Evolutionary conservation across 2,113 vertebrate species (phyloP).

Genomic region (Oplegnathus fasciatus): DNA sequence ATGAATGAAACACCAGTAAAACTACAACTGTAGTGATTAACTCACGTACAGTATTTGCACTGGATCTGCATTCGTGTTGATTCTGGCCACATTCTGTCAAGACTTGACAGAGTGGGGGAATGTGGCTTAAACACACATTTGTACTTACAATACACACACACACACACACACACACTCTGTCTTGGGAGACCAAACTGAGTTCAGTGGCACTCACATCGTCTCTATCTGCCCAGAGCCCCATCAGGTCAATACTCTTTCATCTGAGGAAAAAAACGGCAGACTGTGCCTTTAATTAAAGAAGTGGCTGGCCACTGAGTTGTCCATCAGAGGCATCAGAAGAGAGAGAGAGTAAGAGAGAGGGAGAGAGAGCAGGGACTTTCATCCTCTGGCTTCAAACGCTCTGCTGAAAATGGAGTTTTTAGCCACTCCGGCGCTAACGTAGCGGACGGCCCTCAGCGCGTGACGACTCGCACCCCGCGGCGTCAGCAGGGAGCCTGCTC

Average conservation of each 20-base stretch:
- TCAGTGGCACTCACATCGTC: conserved; percentile 57
- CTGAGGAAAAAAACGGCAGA: conserved; percentile 30
- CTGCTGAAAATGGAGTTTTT: conserved; percentile 73
- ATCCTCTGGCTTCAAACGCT: conserved; percentile 77
- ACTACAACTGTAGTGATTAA: neutral
- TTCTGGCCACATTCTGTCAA: neutral
- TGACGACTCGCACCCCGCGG: conserved; percentile 66
- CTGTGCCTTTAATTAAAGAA: conserved; percentile 72
- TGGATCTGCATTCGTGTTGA: neutral
- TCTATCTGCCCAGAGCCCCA: conserved; percentile 40
- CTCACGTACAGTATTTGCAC: neutral
- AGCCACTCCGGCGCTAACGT: conserved; percentile 57
- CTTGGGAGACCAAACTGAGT: conserved; percentile 29
- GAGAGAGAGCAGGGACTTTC: conserved; percentile 56
- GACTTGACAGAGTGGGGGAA: neutral
- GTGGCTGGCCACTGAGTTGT: conserved; percentile 64
- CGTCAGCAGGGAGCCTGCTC: conserved; percentile 70
- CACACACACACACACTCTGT: neutral
- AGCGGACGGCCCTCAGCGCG: conserved; percentile 52
- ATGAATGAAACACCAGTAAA: neutral
- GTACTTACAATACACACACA: neutral
- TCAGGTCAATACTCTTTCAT: conserved; percentile 67
- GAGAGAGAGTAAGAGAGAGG: conserved; percentile 13
- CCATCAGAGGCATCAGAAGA: conserved; percentile 67
- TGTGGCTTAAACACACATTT: conserved; percentile 9